A percentile compares a stretch with the other conserved stretches of the same genome.
Conservation (phyloP, 1,140 invertebrate genomes). For the Lepidurus packardi region DNA sequence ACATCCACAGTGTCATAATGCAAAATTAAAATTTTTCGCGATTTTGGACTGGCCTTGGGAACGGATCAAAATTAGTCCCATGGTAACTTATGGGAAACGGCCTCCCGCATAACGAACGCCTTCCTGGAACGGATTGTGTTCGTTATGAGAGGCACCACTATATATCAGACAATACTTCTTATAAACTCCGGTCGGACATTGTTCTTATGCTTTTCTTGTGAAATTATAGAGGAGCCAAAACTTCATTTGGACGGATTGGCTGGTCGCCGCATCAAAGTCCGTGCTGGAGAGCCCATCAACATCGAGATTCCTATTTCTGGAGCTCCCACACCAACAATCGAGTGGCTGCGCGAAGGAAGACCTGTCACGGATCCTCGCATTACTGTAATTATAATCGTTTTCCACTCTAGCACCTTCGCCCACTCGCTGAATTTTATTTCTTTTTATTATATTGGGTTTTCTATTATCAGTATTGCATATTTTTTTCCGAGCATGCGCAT, state of each 20-base stretch:
- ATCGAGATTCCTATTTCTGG: conserved; percentile 89
- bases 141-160: no score
- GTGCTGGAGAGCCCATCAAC: conserved; percentile 94
- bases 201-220: conserved; percentile 33
- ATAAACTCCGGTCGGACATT: neutral
- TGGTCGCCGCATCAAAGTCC: conserved; percentile 88
- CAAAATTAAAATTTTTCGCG: no score
- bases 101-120: no score
- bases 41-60: no score
- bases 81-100: no score
- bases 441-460: conserved; percentile 35
- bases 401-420: neutral
- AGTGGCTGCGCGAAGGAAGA: conserved; percentile 78
- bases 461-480: neutral
- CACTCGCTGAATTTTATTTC: conserved; percentile 29
- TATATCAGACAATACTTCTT: no score
- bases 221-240: conserved; percentile 76
- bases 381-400: conserved; percentile 33
- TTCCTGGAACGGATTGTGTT: no score
- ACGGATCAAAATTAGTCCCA: no score
- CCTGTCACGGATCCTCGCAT: conserved; percentile 57
- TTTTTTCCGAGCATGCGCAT: neutral
- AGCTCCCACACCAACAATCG: conserved; percentile 83
- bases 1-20: no score
- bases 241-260: conserved; percentile 81